Base-by-base conservation (phyloP, 2,797 vertebrate genomes). In the Neopelma chrysocephalum region DNA sequence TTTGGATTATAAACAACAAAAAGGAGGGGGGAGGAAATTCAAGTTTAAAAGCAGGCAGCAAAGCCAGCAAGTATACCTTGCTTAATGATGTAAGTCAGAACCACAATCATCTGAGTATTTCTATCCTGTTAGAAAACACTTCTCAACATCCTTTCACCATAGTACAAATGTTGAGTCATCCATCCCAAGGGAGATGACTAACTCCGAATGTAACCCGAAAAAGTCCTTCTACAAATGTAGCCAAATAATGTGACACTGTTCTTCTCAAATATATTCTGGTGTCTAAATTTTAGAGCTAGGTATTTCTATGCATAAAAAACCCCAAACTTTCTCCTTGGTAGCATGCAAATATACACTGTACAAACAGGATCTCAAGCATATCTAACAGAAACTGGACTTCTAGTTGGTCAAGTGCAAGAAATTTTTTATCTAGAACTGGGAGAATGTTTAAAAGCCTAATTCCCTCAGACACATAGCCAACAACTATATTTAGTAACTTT, bases 401-500 rank as follows among this genome's bases (percentile, higher is more conserved):
- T 4, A n/a, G 34, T 15, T 50, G 31, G 12, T 45, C 23, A 82
- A 87, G 23, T 5, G 2, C 42, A 81, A 75, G 56, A 38, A 62
- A 3, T 7, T 25, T 57, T 79, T 89, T 18, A 78, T 19, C 43
- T 10, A 12, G 40, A 73, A 87, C 1, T 53, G 11, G 18, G 4
- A 79, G 27, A 23, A 68, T 1, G 15, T 72, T 69, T 84, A 47
- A 61, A 72, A 88, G 53, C 6, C 11, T 12, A 6, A 60, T 36
- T 72, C 38, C 22, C n/a, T 84, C 45, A 54, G 53, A 79, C 29
- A 34, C 16, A 8, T 2, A 53, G 90, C n/a, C 43, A 89, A 26
- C 21, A 92, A 65, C 17, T 69, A 87, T 72, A 76, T 17, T 79
- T 82, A 72, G 87, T 54, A 90, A 87, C 83, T 82, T 90, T 29